Evolutionary conservation across 2,113 vertebrate genomes (phyloP), one percentile per base, ranked within the genome.

Genomic region (Panthera tigris): DNA sequence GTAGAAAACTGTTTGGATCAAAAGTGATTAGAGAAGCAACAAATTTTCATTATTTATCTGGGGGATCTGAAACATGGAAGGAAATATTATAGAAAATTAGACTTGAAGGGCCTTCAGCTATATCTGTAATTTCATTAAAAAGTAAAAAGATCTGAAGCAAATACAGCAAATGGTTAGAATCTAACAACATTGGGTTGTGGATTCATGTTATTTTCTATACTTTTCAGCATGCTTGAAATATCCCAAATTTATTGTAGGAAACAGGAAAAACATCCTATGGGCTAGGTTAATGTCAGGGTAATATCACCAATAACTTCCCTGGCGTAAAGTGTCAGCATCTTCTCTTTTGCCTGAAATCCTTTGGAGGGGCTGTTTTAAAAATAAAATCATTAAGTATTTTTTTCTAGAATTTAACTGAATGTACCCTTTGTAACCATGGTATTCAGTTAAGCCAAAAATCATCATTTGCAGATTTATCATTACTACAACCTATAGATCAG

Each of bases 51-150:
- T 25, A 69, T 50, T 14, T 85, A 15, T 36, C 50, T 16, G 21
- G 4, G 1, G 6, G 5, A 33, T 23, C 48, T 36, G 27, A 66
- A 96, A 96, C 13, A 14, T 36, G 45, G n/a, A 80, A 76, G 39
- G 12, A 84, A 97, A 69, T 76, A 23, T 68, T 31, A 25, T 76
- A 89, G 79, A 93, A 96, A 95, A 55, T 89, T 33, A 79, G 39
- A 78, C 21, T 31, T 12, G 16, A 89, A 36, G 19, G 3, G 25
- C 3, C 23, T 80, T 71, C 25, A 31, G 33, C 14, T 78, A 1
- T 57, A 33, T 74, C 74, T 94, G 55, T 79, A 95, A 73, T 86
- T 97, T 92, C 74, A 16, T 33, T 57, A 66, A 94, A 88, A 89
- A 78, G 29, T 89, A 63, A 86, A 87, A 71, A 76, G 6, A 55